These are phyloP conservation scores for Monopterus albus DNA, from an alignment of 2,113 vertebrate genomes.

Conservation along the genomic window DNA sequence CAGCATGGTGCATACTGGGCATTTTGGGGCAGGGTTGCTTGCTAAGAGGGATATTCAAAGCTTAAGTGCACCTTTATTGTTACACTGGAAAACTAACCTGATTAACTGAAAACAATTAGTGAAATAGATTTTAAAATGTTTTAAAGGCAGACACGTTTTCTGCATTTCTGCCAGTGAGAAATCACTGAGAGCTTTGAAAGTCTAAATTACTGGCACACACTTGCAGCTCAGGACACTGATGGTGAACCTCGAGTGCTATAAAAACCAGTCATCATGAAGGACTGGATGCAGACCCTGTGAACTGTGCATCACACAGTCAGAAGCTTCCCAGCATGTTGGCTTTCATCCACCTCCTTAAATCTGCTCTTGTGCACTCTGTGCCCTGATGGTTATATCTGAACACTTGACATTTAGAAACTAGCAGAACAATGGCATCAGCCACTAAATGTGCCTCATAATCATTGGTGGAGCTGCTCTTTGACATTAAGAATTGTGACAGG, in stretches of 20 bases:
- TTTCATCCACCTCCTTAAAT: not conserved
- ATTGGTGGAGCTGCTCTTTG: constrained; percentile 34
- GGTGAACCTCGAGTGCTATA: not conserved
- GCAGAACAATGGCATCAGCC: constrained; percentile 20
- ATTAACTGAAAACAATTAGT: not conserved
- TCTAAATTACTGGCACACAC: not conserved
- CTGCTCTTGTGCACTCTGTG: not conserved
- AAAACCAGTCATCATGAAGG: not conserved
- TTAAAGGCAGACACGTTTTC: not conserved
- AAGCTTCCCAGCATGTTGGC: not conserved
- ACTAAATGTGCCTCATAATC: constrained; percentile 13
- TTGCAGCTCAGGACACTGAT: not conserved
- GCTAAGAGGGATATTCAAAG: no score
- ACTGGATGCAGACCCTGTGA: not conserved
- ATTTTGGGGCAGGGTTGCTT: no score
- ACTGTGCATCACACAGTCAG: not conserved
- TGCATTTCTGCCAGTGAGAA: not conserved
- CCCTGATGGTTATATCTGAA: not conserved
- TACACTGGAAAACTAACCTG: not conserved
- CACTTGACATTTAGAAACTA: constrained; percentile 42
- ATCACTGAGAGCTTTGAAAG: not conserved
- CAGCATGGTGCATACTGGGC: no score
- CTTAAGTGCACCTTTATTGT: no score
- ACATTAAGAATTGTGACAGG: not conserved
- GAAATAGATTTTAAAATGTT: not conserved